Conservation (phyloP, 92 coral and sea anemone species). For the Hydrozoanthus gracilis region DNA sequence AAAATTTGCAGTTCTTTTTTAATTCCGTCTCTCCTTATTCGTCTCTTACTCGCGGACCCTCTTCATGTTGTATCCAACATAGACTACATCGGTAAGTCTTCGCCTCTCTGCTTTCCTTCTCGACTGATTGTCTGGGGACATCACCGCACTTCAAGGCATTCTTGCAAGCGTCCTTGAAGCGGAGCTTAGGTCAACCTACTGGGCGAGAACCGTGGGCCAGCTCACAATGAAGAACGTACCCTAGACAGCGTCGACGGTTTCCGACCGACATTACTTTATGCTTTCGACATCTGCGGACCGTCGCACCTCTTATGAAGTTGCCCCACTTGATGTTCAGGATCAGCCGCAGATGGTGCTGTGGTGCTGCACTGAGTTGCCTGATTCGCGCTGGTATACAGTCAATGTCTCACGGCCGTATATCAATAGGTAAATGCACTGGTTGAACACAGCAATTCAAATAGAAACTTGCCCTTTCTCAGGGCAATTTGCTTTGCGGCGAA, state of each 20-base stretch:
- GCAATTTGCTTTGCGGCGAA: no score
- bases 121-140: neutral
- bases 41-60: neutral
- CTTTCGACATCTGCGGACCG: conserved; percentile 48
- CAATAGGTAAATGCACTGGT: no score
- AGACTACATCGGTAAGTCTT: neutral
- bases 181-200: conserved; percentile 47
- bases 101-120: neutral
- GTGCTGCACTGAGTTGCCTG: no score
- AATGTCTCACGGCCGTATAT: no score
- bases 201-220: conserved; percentile 53
- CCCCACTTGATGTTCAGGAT: neutral
- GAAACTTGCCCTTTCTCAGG: no score
- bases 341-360: neutral
- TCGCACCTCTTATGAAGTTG: conserved; percentile 26
- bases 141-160: conserved; percentile 46
- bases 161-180: conserved; percentile 59
- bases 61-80: neutral
- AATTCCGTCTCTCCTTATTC: neutral
- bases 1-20: no score
- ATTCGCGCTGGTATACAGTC: no score
- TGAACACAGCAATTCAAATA: no score
- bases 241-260: conserved; percentile 49
- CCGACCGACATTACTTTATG: conserved; percentile 43
- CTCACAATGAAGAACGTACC: conserved; percentile 52